Base-by-base conservation (phyloP, 2,888 invertebrate genomes). In the Pyrrhosoma nymphula region DNA sequence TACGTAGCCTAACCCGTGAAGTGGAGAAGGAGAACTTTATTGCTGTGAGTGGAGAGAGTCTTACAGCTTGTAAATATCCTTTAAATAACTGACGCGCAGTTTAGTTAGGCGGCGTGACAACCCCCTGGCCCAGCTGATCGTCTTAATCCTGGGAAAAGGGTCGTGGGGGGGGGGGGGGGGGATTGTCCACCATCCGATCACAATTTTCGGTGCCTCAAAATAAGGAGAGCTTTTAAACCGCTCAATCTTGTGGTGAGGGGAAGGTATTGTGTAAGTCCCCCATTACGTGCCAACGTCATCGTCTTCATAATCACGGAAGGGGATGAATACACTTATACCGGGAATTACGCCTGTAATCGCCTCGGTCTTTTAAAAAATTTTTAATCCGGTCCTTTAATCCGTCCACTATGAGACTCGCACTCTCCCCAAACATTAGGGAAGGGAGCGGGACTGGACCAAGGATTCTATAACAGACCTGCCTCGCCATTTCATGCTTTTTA, bases 301-400 rank as follows among this genome's bases (percentile, higher is more conserved):
- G 60, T 60, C 69, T 20, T n/a, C 69, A 69, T 69, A 20, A 30
- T 82, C 35, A 30, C 69, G 26, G n/a, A 10, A n/a, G n/a, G 3
- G 82, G 18, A 35, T 30, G 26, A 82, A 82, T 35, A 14, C 16
- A 35, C 35, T 60, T 20, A 16, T 20, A 20, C 1, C 35, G 82
- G 82, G 82, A 82, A 35, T 82, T 82, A 82, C 30, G 35, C 82
- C 14, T 82, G 82, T 82, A 82, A 82, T 23, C 82, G 82, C 35
- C 82, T 82, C 18, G 30, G 16, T 4, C 82, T 16, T 47, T 47
- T 47, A 47, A 47, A 82, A 82, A 82, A n/a, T 82, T 82, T 30
- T 35, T 82, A 82, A 82, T 82, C 82, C 82, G 35, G 82, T 8
- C 30, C 35, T 35, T 82, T 82, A 82, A 82, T 14, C 82, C 82